Conservation (phyloP, 2,888 invertebrate genomes). For the Trilocha varians region DNA sequence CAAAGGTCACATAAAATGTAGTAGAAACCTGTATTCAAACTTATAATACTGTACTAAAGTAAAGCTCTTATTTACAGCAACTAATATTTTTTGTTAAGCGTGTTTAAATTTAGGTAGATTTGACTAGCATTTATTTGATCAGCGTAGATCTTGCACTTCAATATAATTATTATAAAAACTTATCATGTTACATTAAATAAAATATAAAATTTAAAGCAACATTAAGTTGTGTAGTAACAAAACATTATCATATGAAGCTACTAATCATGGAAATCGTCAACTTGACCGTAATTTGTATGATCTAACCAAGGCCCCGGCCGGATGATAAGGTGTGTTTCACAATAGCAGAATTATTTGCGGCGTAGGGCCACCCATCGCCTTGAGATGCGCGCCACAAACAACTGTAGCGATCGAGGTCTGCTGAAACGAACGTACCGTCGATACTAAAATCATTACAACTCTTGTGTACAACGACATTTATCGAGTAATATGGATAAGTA, state of each 20-base stretch:
- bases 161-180: too few relatives aligned
- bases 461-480: too few relatives aligned
- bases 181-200: too few relatives aligned
- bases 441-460: slow-evolving; percentile 25
- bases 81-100: too few relatives aligned
- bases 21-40: too few relatives aligned
- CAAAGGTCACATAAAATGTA: too few relatives aligned
- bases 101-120: too few relatives aligned
- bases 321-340: slow-evolving; percentile 67
- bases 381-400: slow-evolving; percentile 68
- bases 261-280: slow-evolving; percentile 66
- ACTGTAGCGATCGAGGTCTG: slow-evolving; percentile 50
- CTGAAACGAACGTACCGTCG: slow-evolving; percentile 53
- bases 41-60: too few relatives aligned
- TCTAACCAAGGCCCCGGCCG: slow-evolving; percentile 57
- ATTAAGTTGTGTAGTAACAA: slow-evolving; percentile 19
- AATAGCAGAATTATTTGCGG: slow-evolving; percentile 74
- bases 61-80: too few relatives aligned
- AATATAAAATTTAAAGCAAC: neutral
- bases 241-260: slow-evolving; percentile 52
- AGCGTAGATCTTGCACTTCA: too few relatives aligned
- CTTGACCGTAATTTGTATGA: slow-evolving; percentile 72
- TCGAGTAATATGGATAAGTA: too few relatives aligned
- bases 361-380: slow-evolving; percentile 54
- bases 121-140: too few relatives aligned